A percentile compares a stretch with the other conserved stretches of the same genome.
These are phyloP conservation scores for Phthorimaea operculella DNA, from an alignment of 1,140 invertebrate species.

Conservation along the genomic window DNA sequence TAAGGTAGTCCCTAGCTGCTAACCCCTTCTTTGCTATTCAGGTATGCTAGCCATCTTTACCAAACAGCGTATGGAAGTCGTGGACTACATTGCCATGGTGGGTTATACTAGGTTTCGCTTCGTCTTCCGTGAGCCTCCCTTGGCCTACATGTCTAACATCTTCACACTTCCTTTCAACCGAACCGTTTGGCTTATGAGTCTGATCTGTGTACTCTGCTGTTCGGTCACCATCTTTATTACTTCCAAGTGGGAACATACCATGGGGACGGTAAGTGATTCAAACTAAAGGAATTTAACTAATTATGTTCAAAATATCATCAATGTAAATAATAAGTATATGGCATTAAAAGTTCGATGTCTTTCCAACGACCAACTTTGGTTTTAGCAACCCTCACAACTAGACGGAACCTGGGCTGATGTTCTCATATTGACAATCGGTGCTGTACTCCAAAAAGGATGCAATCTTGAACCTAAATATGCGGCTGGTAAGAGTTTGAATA, in stretches of 20 bases:
- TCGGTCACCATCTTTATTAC: constrained; percentile 24
- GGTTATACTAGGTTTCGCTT: constrained; percentile 68
- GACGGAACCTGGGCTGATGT: constrained; percentile 49
- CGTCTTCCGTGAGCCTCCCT: constrained; percentile 69
- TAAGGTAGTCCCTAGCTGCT: too few relatives aligned
- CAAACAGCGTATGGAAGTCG: constrained; percentile 50
- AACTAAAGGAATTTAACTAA: background rate
- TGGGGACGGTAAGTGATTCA: constrained; percentile 19
- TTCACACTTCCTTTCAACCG: constrained; percentile 71
- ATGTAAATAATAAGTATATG: too few relatives aligned
- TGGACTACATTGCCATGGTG: constrained; percentile 73
- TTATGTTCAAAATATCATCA: background rate
- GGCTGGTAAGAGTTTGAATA: constrained; percentile 36
- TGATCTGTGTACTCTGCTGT: constrained; percentile 33
- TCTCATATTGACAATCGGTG: constrained; percentile 55
- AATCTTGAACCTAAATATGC: constrained; percentile 51
- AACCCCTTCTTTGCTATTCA: constrained; percentile 10
- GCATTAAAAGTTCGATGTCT: too few relatives aligned
- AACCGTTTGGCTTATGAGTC: constrained; percentile 69
- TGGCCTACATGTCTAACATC: constrained; percentile 72
- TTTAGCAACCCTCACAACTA: constrained; percentile 33
- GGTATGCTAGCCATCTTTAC: constrained; percentile 54
- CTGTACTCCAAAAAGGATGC: constrained; percentile 64
- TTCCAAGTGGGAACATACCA: constrained; percentile 28
- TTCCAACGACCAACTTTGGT: constrained; percentile 4